Base-by-base conservation (phyloP, 37 sponge, comb jelly and placozoan species). In the Cliona cf. orientalis region DNA sequence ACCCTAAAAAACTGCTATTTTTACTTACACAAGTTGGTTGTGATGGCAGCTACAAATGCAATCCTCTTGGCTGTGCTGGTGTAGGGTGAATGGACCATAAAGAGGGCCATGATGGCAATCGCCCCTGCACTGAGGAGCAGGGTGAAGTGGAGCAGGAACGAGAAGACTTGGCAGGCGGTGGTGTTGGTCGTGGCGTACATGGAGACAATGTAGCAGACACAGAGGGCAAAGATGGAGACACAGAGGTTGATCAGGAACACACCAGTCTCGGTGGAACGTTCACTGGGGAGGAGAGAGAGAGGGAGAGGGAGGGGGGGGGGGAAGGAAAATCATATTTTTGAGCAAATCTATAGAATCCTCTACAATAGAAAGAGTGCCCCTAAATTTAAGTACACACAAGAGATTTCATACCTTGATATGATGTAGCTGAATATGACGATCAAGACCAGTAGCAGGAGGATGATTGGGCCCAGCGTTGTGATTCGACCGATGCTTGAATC, bases 171-270 rank as follows among this genome's bases (percentile, higher is more conserved):
- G 39, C 80, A 80, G 36, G 25, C 46, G 1, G 1, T 14, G 17
- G 38, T 28, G 36, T 57, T 56, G 69, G 14, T 4, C 5, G 5
- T 19, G 36, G 14, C 71, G 70, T 14, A 58, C 42, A 5, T 2
- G 7, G 80, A 46, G 28, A 58, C 42, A 40, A 80, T 58, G 58
- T 59, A 80, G 5, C 39, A 43, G 58, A 58, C 19, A 43, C 29
- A 34, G 59, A 80, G 80, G 3, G 38, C 2, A 19, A 80, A 2
- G 32, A 69, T 40, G 5, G 71, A 6, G 14, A 62, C 28, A 34
- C 70, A 69, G 14, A 68, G 41, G 70, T 80, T 80, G 59, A 69
- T 69, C 58, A 80, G 70, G 42, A 70, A 58, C 33, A 68, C 42
- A 23, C 80, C 80, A 57, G 39, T 41, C 28, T 42, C 5, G 21